Conservation (phyloP, 2,113 vertebrate genomes). For the Rhagologus leucostigma region DNA sequence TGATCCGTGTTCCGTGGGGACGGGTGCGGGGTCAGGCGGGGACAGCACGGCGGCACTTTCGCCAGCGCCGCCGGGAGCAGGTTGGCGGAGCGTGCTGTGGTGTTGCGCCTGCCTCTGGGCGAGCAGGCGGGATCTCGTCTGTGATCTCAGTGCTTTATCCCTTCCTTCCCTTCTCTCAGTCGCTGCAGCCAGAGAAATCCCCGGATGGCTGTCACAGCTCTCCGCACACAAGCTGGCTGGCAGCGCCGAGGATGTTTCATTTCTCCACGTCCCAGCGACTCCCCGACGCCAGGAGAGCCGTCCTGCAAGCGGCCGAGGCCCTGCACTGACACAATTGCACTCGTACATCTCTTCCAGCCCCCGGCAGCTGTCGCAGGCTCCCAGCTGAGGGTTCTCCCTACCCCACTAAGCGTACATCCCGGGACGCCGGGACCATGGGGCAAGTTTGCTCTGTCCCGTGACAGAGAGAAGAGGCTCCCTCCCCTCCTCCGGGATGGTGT, state of each 20-base stretch:
- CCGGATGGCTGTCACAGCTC: not conserved
- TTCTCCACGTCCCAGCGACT: not conserved
- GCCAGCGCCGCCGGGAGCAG: not conserved
- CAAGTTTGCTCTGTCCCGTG: not conserved
- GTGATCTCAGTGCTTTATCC: not conserved
- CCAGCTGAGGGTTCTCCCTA: not conserved
- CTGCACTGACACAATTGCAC: not conserved
- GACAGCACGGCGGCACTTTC: not conserved
- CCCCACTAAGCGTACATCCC: fast-evolving
- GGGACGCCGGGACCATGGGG: fast-evolving
- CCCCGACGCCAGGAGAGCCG: not conserved
- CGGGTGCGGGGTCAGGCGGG: not conserved
- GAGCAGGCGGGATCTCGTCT: not conserved
- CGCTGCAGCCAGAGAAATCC: conserved; percentile 17
- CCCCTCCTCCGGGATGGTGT: fast-evolving
- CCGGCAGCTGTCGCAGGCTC: not conserved
- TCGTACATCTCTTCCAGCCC: not conserved
- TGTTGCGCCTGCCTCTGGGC: not conserved
- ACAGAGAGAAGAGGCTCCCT: not conserved
- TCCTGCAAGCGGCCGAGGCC: not conserved
- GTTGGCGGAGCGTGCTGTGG: not conserved
- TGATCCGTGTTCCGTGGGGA: not conserved
- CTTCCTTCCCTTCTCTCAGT: not conserved
- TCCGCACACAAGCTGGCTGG: not conserved
- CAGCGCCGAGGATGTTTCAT: not conserved